Evolutionary conservation across 2,797 vertebrate species (phyloP).

Genomic region (Artibeus jamaicensis): DNA sequence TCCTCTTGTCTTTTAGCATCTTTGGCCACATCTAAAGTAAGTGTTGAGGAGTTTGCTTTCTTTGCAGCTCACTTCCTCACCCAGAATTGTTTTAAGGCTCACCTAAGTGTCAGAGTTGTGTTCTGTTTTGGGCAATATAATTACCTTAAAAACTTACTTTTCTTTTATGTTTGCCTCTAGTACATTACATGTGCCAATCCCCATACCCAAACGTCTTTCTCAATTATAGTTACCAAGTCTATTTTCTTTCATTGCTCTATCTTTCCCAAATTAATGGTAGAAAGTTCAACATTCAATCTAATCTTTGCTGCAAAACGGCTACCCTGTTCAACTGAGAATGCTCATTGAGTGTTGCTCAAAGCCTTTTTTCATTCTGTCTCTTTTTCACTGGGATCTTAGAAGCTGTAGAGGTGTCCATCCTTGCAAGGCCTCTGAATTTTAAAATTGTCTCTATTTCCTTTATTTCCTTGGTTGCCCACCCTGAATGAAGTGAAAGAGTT

Average conservation of each 20-base stretch:
- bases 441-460: not conserved
- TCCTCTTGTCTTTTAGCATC: not conserved
- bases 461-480: not conserved
- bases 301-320: not conserved
- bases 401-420: not conserved
- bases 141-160: not conserved
- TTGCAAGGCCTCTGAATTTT: slow-evolving; percentile 4
- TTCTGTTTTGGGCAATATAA: not conserved
- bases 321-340: not conserved
- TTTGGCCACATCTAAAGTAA: not conserved
- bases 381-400: not conserved
- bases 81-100: not conserved
- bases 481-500: not conserved
- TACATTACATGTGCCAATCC: not conserved
- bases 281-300: not conserved
- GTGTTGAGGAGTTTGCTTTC: not conserved
- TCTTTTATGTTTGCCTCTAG: not conserved
- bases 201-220: not conserved
- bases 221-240: not conserved
- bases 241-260: not conserved
- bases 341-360: not conserved
- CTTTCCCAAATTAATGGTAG: not conserved
- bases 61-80: not conserved
- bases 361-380: not conserved
- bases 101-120: not conserved